phyloP scores from a whole-genome alignment of 2,797 vertebrate genomes.

The Potorous gilbertii region DNA sequence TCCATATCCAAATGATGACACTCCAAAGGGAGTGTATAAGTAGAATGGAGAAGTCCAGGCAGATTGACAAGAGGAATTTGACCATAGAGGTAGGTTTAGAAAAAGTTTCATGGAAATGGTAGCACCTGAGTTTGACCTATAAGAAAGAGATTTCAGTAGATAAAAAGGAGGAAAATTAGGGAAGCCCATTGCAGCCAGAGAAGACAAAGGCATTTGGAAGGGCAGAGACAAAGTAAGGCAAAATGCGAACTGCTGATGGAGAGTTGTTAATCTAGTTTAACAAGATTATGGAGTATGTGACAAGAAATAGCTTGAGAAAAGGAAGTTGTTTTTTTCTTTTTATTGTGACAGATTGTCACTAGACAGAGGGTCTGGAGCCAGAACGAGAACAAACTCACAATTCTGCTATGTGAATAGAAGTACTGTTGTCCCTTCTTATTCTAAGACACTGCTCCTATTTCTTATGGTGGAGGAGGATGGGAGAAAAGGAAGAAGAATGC shows the following conservation, averaged over 20 bases:
- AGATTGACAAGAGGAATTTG: not conserved
- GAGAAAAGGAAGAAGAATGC: not conserved
- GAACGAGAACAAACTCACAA: not conserved
- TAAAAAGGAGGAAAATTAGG: not conserved
- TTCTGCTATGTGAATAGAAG: not conserved
- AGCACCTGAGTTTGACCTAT: not conserved
- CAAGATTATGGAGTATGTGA: not conserved
- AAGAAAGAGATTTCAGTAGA: not conserved
- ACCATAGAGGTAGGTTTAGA: not conserved
- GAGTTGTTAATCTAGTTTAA: not conserved
- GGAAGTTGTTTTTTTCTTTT: not conserved
- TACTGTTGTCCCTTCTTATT: not conserved
- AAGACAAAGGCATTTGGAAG: not conserved
- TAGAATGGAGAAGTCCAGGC: not conserved
- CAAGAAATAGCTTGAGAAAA: not conserved
- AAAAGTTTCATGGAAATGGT: not conserved
- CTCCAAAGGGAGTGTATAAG: not conserved
- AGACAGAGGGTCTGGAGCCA: not conserved
- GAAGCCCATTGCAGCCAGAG: not conserved
- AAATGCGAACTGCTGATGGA: not conserved
- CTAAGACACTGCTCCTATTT: not conserved
- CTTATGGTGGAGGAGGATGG: not conserved
- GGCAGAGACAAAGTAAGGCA: not conserved
- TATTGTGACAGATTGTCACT: not conserved
- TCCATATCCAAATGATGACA: not conserved